Evolutionary conservation across 1,140 invertebrate species (phyloP), one percentile per base, ranked within the genome.

Genomic region (Hypsibius dujardini): DNA sequence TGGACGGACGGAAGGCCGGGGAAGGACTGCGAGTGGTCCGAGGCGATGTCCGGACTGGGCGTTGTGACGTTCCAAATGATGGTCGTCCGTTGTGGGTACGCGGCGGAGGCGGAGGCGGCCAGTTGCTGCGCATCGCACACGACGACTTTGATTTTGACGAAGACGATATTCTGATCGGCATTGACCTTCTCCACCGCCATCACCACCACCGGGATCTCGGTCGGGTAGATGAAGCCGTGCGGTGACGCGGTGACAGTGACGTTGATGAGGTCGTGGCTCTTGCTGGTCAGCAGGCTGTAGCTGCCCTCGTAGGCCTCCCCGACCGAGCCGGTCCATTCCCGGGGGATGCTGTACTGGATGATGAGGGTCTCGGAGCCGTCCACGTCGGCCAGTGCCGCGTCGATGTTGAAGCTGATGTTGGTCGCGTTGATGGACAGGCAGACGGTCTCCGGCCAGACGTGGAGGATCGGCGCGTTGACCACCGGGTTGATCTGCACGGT

Each of bases 161-260:
- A 67, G 12, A 67, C 62, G 45, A 67, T 67, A 15, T 67, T 67
- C 45, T 67, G 62, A 42, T 67, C 62, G 42, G 62, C 62, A 42
- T 67, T 67, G 3, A 7, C 62, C 12, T 67, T 67, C 62, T 67
- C 62, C 12, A 67, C 42, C 3, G 62, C 62, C 42, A 67, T 67
- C 12, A 67, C 12, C 62, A 67, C 62, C 12, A 67, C 62, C 42
- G 62, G 62, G 3, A 67, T 45, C 45, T 67, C 62, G 12, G 42
- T 67, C 3, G 62, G 62, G 45, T 67, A 67, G 42, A 67, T 12
- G 62, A 67, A 67, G 62, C 62, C 62, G 62, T 3, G 3, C 12
- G 62, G 12, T 28, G 28, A 28, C 42, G 62, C 7, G 62, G 62
- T 7, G 62, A 67, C 62, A 15, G 62, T 67, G 42, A 67, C 62